phyloP scores from a whole-genome alignment of 2,888 invertebrate species.

The Abrostola triplasia region DNA sequence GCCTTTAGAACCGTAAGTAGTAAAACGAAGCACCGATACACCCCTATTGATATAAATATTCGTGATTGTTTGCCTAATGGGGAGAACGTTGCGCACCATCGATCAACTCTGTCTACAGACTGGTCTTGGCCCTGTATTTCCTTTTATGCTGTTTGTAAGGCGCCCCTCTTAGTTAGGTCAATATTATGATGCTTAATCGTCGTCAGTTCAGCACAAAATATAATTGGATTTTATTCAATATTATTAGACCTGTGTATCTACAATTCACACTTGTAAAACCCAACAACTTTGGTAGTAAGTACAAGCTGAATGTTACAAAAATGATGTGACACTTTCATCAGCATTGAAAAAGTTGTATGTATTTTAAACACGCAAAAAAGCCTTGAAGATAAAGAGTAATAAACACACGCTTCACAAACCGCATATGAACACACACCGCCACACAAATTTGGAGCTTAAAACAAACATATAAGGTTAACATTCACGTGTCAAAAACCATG shows the following conservation, averaged over 20 bases:
- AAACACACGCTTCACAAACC: slow-evolving; percentile 12
- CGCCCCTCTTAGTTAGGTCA: too few species aligned
- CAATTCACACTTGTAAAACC: background rate
- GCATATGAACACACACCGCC: background rate
- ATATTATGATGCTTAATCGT: too few species aligned
- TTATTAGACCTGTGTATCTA: too few species aligned
- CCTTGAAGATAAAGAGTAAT: slow-evolving; percentile 16
- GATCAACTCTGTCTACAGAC: slow-evolving; percentile 39
- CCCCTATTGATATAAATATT: slow-evolving; percentile 27
- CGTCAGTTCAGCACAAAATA: too few species aligned
- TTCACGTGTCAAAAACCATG: slow-evolving; percentile 6
- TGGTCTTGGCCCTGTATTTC: slow-evolving; percentile 3
- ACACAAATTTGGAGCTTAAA: slow-evolving; percentile 19
- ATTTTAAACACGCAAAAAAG: slow-evolving; percentile 8
- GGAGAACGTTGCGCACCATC: slow-evolving; percentile 48
- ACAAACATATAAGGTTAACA: background rate
- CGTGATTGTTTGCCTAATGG: slow-evolving; percentile 55
- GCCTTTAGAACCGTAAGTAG: background rate
- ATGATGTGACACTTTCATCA: background rate
- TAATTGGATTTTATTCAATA: too few species aligned
- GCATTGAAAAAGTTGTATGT: slow-evolving; percentile 11
- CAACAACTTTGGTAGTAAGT: background rate
- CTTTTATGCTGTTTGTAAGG: background rate
- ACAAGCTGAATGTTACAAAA: background rate
- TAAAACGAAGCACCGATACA: slow-evolving; percentile 1